phyloP scores from a whole-genome alignment of 2,888 invertebrate species.

The Pristionchus mayeri region DNA sequence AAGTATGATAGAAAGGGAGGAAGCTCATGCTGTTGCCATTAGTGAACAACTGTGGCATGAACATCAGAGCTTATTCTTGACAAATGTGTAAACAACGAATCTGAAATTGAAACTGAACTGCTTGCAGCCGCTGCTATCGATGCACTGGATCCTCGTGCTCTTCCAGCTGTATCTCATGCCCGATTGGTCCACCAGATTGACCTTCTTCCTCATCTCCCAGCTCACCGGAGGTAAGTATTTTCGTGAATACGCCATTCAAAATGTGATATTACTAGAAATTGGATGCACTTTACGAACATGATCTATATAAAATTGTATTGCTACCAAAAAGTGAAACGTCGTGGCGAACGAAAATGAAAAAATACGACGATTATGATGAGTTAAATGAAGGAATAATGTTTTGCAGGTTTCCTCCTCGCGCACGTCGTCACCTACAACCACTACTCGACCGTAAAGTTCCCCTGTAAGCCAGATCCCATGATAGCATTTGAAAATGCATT shows the following conservation, averaged over 20 bases:
- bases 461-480: constrained; percentile 57
- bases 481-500: neutral
- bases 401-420: constrained; percentile 69
- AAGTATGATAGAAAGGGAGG: too few species aligned
- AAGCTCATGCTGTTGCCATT: too few species aligned
- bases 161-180: constrained; percentile 71
- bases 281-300: too few species aligned
- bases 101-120: neutral
- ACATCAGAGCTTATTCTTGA: too few species aligned
- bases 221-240: neutral
- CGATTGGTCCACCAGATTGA: constrained; percentile 53
- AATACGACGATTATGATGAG: too few species aligned
- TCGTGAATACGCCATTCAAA: neutral
- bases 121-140: constrained; percentile 64
- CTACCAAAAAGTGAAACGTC: too few species aligned
- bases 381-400: neutral
- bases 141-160: constrained; percentile 70
- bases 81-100: too few species aligned
- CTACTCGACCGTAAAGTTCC: constrained; percentile 74
- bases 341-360: too few species aligned
- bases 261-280: too few species aligned
- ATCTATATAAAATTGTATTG: too few species aligned
- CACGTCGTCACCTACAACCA: constrained; percentile 76
- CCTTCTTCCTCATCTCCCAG: constrained; percentile 62
- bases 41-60: too few species aligned